A percentile compares a stretch with the other conserved stretches of the same genome.
Evolutionary conservation across 2,888 invertebrate genomes (phyloP).

Genomic region (Melikaiella ostensackeni): DNA sequence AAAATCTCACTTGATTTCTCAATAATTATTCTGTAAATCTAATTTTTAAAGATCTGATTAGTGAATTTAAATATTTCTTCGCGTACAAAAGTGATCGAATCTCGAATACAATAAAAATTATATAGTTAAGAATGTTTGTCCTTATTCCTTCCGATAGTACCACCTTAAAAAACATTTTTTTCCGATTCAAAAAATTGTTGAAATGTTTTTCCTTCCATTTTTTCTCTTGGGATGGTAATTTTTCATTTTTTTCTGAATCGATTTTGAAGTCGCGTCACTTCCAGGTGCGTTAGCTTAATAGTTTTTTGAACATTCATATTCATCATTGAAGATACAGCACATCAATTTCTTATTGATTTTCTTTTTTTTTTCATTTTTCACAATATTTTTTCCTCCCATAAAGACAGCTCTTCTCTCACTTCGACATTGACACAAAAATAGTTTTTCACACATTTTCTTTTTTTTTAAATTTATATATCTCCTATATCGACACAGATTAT

Average conservation of each 20-base stretch:
- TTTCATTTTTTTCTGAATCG: constrained; percentile 8
- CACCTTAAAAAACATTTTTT: background rate
- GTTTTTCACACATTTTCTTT: constrained; percentile 55
- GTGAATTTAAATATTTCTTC: background rate
- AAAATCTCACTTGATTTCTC: background rate
- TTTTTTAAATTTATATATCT: constrained; percentile 43
- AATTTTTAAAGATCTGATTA: constrained; percentile 24
- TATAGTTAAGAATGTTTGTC: background rate
- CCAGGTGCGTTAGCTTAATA: constrained; percentile 37
- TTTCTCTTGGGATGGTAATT: background rate
- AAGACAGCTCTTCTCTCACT: constrained; percentile 40
- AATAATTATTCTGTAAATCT: background rate
- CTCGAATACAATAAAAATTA: constrained; percentile 10
- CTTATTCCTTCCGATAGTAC: background rate
- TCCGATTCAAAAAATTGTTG: background rate
- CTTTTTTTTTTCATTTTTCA: constrained; percentile 38
- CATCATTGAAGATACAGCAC: constrained; percentile 65
- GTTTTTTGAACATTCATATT: constrained; percentile 57
- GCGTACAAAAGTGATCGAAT: constrained; percentile 26
- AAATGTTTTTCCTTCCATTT: background rate
- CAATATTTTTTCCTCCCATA: constrained; percentile 40
- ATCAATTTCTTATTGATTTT: constrained; percentile 52
- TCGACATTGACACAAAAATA: constrained; percentile 67
- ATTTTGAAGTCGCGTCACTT: constrained; percentile 43
- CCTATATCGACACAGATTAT: constrained; percentile 63